Conservation (phyloP, 2,113 vertebrate genomes). For the Phalacrocorax brasilianus region DNA sequence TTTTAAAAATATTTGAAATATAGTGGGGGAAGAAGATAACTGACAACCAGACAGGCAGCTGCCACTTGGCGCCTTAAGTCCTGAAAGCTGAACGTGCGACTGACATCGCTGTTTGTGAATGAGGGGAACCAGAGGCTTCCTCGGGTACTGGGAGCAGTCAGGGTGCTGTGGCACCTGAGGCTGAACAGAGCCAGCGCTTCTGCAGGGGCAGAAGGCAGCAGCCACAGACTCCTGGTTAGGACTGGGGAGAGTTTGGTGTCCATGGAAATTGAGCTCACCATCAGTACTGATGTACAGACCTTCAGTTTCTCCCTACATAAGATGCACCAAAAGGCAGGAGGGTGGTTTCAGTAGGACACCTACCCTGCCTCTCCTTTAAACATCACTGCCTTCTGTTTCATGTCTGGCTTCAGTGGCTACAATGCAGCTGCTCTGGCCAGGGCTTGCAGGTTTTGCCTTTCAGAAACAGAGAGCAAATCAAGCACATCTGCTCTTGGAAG, state of each 20-base stretch:
- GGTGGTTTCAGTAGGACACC: background rate
- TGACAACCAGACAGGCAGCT: background rate
- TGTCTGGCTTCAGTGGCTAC: background rate
- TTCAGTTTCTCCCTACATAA: background rate
- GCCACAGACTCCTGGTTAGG: background rate
- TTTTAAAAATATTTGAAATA: background rate
- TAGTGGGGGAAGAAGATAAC: background rate
- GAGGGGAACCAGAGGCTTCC: background rate
- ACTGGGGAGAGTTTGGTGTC: background rate
- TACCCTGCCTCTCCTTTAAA: background rate
- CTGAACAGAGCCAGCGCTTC: background rate
- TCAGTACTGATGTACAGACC: background rate
- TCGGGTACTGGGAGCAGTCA: background rate
- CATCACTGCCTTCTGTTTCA: background rate
- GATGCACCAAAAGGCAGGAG: background rate
- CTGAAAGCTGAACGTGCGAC: background rate
- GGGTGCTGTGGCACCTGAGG: background rate
- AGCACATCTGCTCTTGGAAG: background rate
- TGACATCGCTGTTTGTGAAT: background rate
- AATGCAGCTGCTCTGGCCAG: accelerated
- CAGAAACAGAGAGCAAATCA: background rate
- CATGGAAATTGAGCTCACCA: background rate
- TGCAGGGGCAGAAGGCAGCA: background rate
- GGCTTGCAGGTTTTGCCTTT: background rate
- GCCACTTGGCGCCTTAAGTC: background rate